Conservation (phyloP, 2,113 vertebrate genomes). For the Sorex fumeus region DNA sequence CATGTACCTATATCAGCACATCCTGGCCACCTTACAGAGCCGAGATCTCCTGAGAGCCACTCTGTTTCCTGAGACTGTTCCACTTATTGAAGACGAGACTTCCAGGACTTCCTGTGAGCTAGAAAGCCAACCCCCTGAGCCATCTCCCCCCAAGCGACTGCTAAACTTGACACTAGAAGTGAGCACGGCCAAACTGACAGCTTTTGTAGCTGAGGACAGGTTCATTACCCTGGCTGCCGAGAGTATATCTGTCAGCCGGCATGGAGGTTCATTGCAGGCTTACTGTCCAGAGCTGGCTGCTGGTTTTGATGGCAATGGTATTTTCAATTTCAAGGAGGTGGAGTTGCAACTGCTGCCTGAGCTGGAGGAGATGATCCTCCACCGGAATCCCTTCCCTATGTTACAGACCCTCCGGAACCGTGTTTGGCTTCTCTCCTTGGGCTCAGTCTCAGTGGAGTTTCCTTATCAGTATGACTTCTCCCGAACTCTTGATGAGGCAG, state of each 20-base stretch:
- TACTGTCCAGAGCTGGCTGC: slow-evolving; percentile 91
- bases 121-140: slow-evolving; percentile 41
- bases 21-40: slow-evolving; percentile 91
- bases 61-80: slow-evolving; percentile 21
- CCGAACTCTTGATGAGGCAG: slow-evolving; percentile 93
- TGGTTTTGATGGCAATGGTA: slow-evolving; percentile 95
- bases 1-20: slow-evolving; percentile 97
- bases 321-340: slow-evolving; percentile 93
- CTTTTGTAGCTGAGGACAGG: slow-evolving; percentile 92
- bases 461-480: slow-evolving; percentile 98
- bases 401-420: slow-evolving; percentile 92
- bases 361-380: slow-evolving; percentile 92
- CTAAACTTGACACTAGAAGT: slow-evolving; percentile 92
- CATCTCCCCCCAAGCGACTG: slow-evolving; percentile 77
- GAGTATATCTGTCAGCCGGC: slow-evolving; percentile 89
- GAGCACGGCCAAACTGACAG: slow-evolving; percentile 90
- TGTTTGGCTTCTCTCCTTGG: slow-evolving; percentile 93
- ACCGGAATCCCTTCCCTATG: slow-evolving; percentile 92
- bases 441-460: slow-evolving; percentile 93
- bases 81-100: slow-evolving; percentile 20
- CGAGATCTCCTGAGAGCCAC: slow-evolving; percentile 84
- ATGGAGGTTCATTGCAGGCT: slow-evolving; percentile 87
- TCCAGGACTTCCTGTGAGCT: neutral
- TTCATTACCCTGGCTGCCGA: slow-evolving; percentile 92
- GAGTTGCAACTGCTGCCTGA: slow-evolving; percentile 92